Conservation (phyloP, 2,113 vertebrate species). For the Callospermophilus lateralis region DNA sequence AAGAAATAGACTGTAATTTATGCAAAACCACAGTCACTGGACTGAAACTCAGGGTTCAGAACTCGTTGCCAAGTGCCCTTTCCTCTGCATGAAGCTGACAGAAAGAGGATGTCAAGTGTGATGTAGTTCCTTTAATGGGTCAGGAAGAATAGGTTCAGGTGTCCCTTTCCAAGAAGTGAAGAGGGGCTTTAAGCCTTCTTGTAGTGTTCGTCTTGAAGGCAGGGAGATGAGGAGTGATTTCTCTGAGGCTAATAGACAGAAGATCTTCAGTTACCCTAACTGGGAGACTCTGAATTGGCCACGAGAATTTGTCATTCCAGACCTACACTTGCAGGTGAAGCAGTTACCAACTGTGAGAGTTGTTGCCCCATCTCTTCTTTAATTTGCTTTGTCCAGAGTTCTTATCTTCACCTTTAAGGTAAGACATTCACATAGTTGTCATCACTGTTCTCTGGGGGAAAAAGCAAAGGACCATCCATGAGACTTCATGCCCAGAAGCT, state of each 20-base stretch:
- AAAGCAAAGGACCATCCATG: neutral
- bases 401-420: slow-evolving; percentile 52
- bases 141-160: neutral
- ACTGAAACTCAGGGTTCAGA: neutral
- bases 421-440: slow-evolving; percentile 64
- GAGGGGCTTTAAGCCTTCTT: neutral
- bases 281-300: neutral
- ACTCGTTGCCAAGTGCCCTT: accelerated
- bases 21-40: neutral
- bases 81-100: neutral
- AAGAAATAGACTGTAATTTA: neutral
- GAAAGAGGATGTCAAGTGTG: neutral
- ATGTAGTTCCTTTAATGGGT: neutral
- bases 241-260: neutral
- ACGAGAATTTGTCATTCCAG: neutral
- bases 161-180: neutral
- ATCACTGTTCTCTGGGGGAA: slow-evolving; percentile 32
- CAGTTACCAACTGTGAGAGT: accelerated
- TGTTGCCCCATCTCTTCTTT: neutral
- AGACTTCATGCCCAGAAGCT: neutral
- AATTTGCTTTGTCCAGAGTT: neutral
- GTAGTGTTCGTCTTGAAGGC: neutral
- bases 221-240: neutral
- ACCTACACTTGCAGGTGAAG: neutral
- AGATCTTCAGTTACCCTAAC: neutral